Evolutionary conservation across 30 jellyfish, hydroid and myxozoan species (phyloP).

Genomic region (Catostylus mosaicus): DNA sequence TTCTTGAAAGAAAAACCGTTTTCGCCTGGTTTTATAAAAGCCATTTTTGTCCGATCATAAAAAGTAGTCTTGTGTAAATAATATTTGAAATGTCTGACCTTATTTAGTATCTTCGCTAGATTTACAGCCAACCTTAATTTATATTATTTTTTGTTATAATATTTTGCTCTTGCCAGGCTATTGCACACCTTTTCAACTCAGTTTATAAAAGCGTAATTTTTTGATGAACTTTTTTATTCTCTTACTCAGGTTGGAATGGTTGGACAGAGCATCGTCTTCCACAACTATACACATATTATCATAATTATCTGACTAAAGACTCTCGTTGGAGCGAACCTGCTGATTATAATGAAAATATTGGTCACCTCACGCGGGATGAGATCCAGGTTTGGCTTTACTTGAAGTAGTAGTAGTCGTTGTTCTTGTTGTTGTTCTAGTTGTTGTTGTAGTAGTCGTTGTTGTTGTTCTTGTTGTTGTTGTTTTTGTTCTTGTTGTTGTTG

Average conservation of each 20-base stretch:
- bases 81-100: too few species aligned
- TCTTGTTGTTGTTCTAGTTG: background rate
- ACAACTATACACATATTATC: conserved; percentile 81
- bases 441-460: too few species aligned
- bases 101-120: too few species aligned
- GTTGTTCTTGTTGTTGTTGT: too few species aligned
- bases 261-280: conserved; percentile 98
- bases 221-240: background rate
- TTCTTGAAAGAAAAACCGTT: background rate
- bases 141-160: too few species aligned
- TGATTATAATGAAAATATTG: conserved; percentile 77
- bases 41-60: too few species aligned
- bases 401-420: background rate
- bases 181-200: too few species aligned
- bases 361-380: conserved; percentile 92
- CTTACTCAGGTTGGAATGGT: conserved; percentile 87
- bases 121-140: too few species aligned
- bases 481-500: too few species aligned
- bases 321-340: conserved; percentile 90
- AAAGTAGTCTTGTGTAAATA: too few species aligned
- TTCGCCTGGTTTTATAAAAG: background rate
- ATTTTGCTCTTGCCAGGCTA: too few species aligned
- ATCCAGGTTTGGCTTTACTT: conserved; percentile 69
- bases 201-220: background rate
- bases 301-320: conserved; percentile 80